Evolutionary conservation across 2,797 vertebrate species (phyloP).

Genomic region (Sebastes matsubarae): DNA sequence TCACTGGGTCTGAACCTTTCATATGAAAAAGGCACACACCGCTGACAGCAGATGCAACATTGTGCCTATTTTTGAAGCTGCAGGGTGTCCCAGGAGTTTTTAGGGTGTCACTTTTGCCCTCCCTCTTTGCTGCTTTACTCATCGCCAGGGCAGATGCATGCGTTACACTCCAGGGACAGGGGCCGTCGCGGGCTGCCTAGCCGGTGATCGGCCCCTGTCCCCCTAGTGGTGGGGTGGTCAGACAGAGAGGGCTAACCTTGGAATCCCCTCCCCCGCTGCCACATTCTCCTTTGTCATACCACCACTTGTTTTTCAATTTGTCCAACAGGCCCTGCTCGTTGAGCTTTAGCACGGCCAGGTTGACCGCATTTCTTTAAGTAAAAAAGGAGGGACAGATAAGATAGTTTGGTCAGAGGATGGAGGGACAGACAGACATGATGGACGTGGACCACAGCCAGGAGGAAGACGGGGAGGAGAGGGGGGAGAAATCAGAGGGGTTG

Average conservation of each 20-base stretch:
- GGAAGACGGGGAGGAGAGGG: slow-evolving; percentile 31
- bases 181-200: slow-evolving; percentile 53
- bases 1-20: slow-evolving; percentile 54
- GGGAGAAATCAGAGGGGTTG: slow-evolving; percentile 46
- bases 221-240: slow-evolving; percentile 82
- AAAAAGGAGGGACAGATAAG: slow-evolving; percentile 89
- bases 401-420: slow-evolving; percentile 92
- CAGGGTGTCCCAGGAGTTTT: slow-evolving; percentile 24
- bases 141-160: slow-evolving; percentile 73
- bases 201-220: slow-evolving; percentile 62
- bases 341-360: slow-evolving; percentile 99
- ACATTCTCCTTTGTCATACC: slow-evolving; percentile 99
- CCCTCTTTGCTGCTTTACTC: slow-evolving; percentile 12
- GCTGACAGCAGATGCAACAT: slow-evolving; percentile 51
- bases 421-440: slow-evolving; percentile 78
- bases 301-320: slow-evolving; percentile 99
- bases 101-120: slow-evolving; percentile 17
- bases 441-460: slow-evolving; percentile 55
- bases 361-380: slow-evolving; percentile 99
- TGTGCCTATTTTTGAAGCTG: slow-evolving; percentile 25
- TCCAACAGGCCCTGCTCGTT: slow-evolving; percentile 99
- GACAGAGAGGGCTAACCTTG: slow-evolving; percentile 99
- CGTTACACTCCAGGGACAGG: slow-evolving; percentile 67
- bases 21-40: slow-evolving; percentile 46
- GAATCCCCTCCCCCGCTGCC: slow-evolving; percentile 99